Evolutionary conservation across 2,888 invertebrate genomes (phyloP).

Genomic region (Desoria tigrina): DNA sequence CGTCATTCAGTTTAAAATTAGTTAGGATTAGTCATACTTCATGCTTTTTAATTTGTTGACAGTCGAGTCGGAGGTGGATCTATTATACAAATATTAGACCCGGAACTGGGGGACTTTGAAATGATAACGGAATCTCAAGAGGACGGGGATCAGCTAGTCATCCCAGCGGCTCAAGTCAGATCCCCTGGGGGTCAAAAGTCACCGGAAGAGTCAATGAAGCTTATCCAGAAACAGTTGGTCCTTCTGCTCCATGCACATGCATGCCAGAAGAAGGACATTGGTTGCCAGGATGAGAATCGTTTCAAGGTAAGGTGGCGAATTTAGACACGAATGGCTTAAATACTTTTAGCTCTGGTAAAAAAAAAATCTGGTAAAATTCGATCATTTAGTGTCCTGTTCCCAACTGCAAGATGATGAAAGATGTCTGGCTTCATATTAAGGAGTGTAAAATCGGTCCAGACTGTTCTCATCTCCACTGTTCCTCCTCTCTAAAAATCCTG

Average conservation of each 20-base stretch:
- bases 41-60: too few relatives aligned
- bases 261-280: conserved; percentile 24
- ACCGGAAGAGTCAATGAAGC: not conserved
- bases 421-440: conserved; percentile 24
- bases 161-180: not conserved
- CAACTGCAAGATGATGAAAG: conserved; percentile 27
- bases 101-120: too few relatives aligned
- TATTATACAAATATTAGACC: too few relatives aligned
- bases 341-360: not conserved
- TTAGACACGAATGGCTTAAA: not conserved
- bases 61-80: too few relatives aligned
- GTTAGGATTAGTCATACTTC: too few relatives aligned
- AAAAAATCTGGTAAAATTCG: too few relatives aligned
- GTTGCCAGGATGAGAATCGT: too few relatives aligned
- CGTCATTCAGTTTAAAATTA: too few relatives aligned
- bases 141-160: not conserved
- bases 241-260: conserved; percentile 24
- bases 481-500: conserved; percentile 29
- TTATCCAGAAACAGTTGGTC: conserved; percentile 25
- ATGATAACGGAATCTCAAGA: too few relatives aligned
- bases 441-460: conserved; percentile 13
- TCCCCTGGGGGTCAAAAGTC: not conserved
- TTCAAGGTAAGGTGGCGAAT: not conserved
- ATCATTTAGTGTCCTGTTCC: conserved; percentile 21
- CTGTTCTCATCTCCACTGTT: conserved; percentile 21